These are phyloP conservation scores for Natrix natrix DNA, from an alignment of 2,797 vertebrate genomes.

Conservation along the genomic window DNA sequence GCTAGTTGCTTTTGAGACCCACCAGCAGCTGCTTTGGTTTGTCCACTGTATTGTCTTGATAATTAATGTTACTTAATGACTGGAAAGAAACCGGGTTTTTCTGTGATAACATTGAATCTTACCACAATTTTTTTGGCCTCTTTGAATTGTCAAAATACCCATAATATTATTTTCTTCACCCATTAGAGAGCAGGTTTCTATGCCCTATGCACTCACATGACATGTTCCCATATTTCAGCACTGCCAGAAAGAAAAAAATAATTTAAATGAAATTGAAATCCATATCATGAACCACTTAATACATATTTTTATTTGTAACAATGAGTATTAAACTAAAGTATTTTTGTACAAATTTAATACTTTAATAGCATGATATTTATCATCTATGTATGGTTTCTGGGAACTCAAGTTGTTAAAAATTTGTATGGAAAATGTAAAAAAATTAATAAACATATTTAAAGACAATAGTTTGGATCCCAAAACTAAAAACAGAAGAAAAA, in stretches of 20 bases:
- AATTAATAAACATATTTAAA: conserved; percentile 81
- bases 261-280: conserved; percentile 73
- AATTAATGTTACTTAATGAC: conserved; percentile 75
- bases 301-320: conserved; percentile 99
- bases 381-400: conserved; percentile 90
- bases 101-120: conserved; percentile 69
- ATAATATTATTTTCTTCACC: conserved; percentile 59
- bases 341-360: conserved; percentile 99
- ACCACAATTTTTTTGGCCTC: conserved; percentile 64
- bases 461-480: conserved; percentile 26
- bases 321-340: conserved; percentile 99
- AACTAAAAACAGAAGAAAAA: background rate
- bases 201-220: conserved; percentile 59
- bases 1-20: conserved; percentile 74
- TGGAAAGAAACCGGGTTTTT: conserved; percentile 73
- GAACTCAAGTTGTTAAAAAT: conserved; percentile 86
- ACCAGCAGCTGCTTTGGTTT: conserved; percentile 75
- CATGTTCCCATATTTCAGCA: conserved; percentile 76
- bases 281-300: conserved; percentile 83
- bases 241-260: conserved; percentile 85
- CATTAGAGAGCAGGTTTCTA: conserved; percentile 61
- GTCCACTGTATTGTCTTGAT: conserved; percentile 71
- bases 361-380: conserved; percentile 99
- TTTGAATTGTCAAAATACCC: conserved; percentile 61
- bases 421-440: conserved; percentile 85